Conservation (phyloP, 2,113 vertebrate species). For the Bubo blakistoni region DNA sequence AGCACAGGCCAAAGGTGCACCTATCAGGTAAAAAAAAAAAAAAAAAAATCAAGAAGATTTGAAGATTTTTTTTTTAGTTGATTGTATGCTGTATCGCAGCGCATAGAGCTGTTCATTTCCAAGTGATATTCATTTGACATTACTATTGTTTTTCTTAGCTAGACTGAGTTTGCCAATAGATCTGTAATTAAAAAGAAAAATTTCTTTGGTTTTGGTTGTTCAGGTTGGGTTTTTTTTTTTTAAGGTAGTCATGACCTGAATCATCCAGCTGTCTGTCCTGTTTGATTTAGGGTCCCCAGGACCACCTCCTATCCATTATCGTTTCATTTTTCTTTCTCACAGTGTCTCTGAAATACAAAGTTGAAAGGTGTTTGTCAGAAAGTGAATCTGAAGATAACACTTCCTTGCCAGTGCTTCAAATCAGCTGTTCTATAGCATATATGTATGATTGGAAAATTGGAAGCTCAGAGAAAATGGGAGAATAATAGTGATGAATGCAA, state of each 20-base stretch:
- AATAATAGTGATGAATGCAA: conserved; percentile 54
- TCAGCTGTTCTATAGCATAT: conserved; percentile 33
- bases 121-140: background rate
- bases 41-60: too few relatives aligned
- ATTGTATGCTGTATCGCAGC: background rate
- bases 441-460: conserved; percentile 52
- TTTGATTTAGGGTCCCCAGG: conserved; percentile 7
- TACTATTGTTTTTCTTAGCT: background rate
- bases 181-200: background rate
- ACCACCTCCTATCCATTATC: background rate
- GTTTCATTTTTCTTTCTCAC: conserved; percentile 54
- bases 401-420: conserved; percentile 38
- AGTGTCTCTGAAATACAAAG: conserved; percentile 18
- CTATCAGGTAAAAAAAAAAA: conserved; percentile 85
- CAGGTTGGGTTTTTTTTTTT: background rate
- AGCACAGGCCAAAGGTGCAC: conserved; percentile 96
- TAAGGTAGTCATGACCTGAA: background rate
- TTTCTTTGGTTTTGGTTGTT: background rate
- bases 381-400: conserved; percentile 59
- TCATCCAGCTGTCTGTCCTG: background rate
- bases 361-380: conserved; percentile 65
- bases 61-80: background rate
- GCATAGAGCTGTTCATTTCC: background rate
- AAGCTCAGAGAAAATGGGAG: conserved; percentile 44
- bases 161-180: background rate